These are phyloP conservation scores for Apoda limacodes DNA, from an alignment of 2,888 invertebrate species.

Conservation along the genomic window DNA sequence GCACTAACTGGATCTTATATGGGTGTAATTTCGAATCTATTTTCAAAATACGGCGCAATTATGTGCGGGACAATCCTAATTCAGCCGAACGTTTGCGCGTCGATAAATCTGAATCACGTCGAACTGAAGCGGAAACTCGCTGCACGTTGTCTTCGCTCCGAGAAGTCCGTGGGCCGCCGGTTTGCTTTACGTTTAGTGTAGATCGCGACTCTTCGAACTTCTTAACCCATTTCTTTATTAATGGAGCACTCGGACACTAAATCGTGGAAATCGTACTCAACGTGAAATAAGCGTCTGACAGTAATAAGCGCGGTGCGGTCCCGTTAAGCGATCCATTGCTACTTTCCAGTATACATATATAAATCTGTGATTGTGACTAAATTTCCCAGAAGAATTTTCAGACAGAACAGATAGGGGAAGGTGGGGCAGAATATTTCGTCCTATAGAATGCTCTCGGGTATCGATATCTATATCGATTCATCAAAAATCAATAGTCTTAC, in stretches of 20 bases:
- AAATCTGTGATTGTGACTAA: no score
- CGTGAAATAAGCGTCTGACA: no score
- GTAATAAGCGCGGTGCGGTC: no score
- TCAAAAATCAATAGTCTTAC: no score
- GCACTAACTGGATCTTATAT: slow-evolving; percentile 16
- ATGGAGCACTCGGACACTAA: neutral
- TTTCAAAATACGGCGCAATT: slow-evolving; percentile 14
- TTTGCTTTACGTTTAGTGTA: slow-evolving; percentile 13
- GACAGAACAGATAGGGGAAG: no score
- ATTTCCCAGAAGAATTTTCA: no score
- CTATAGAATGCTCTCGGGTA: no score
- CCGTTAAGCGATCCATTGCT: no score
- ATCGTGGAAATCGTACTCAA: no score
- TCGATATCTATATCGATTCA: no score
- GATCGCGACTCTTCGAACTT: slow-evolving; percentile 18
- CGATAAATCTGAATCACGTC: slow-evolving; percentile 14
- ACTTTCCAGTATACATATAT: no score
- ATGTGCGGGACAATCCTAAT: slow-evolving; percentile 16
- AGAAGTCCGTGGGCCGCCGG: slow-evolving; percentile 19
- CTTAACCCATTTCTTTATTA: neutral
- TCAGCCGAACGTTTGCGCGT: slow-evolving; percentile 16
- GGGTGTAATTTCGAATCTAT: slow-evolving; percentile 13
- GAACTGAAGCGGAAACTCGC: slow-evolving; percentile 17
- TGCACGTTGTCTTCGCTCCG: slow-evolving; percentile 7
- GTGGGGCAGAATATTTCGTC: no score